Conservation (phyloP, 2,797 vertebrate species). For the Anguilla megastoma region DNA sequence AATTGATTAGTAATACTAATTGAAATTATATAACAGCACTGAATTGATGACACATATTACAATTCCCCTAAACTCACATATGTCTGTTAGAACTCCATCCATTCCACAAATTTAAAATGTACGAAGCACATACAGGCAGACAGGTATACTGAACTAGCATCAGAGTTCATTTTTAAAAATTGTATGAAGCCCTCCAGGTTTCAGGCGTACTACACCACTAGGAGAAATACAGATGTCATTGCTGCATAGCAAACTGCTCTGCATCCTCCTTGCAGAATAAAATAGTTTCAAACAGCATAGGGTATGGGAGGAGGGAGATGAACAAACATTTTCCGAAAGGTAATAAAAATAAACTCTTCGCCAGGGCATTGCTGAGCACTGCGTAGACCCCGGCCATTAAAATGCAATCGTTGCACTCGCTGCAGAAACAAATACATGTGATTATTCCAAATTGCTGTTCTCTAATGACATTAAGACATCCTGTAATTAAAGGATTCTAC, state of each 20-base stretch:
- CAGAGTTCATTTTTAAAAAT: background rate
- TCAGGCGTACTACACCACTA: slow-evolving; percentile 34
- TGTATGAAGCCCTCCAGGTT: background rate
- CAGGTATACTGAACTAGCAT: background rate
- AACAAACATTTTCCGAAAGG: slow-evolving; percentile 67
- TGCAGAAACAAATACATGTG: slow-evolving; percentile 75
- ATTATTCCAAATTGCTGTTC: slow-evolving; percentile 73
- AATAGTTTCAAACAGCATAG: slow-evolving; percentile 54
- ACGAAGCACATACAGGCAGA: background rate
- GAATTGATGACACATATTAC: background rate
- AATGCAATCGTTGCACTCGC: slow-evolving; percentile 67
- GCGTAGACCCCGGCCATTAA: slow-evolving; percentile 71
- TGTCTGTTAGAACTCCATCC: background rate
- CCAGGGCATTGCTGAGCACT: slow-evolving; percentile 60
- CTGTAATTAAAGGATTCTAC: slow-evolving; percentile 67
- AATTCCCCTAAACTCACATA: background rate
- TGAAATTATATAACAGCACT: background rate
- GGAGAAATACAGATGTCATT: slow-evolving; percentile 34
- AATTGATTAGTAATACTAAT: background rate
- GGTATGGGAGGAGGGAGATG: slow-evolving; percentile 49
- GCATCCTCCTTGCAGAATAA: slow-evolving; percentile 50
- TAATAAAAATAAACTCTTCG: slow-evolving; percentile 70
- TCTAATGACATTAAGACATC: slow-evolving; percentile 71
- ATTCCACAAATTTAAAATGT: background rate
- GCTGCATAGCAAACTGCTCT: background rate